Conservation (phyloP, 2,113 vertebrate genomes). For the Scalopus aquaticus region DNA sequence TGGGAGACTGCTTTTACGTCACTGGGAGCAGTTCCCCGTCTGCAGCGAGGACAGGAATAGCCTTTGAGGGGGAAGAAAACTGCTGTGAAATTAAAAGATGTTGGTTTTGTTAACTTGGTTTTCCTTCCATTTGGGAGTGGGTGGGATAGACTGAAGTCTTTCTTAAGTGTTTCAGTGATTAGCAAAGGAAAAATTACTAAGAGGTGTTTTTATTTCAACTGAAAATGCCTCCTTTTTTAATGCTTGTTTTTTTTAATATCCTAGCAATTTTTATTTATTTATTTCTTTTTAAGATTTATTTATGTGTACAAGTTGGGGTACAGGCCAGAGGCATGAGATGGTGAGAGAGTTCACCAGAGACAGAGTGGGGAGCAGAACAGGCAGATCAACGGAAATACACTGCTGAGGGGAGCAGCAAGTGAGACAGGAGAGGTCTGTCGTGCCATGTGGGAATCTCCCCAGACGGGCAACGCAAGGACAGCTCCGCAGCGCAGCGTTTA, state of each 20-base stretch:
- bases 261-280: no score
- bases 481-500: no score
- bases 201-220: constrained; percentile 52
- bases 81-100: constrained; percentile 70
- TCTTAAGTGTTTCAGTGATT: constrained; percentile 59
- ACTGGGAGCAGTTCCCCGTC: constrained; percentile 82
- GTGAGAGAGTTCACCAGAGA: no score
- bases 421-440: no score
- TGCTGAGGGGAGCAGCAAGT: no score
- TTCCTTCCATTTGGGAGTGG: constrained; percentile 47
- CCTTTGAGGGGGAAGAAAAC: constrained; percentile 67
- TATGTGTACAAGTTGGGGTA: no score
- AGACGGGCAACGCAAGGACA: no score
- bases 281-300: no score
- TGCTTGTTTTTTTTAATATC: constrained; percentile 68
- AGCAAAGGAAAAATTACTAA: constrained; percentile 50
- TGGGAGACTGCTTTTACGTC: constrained; percentile 88
- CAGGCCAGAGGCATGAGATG: no score
- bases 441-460: no score
- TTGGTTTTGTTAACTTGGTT: constrained; percentile 61
- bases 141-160: constrained; percentile 35
- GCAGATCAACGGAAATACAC: no score
- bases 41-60: constrained; percentile 77
- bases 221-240: constrained; percentile 41
- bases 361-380: no score